Conservation (phyloP, 1,140 invertebrate genomes). For the Anastrepha ludens region DNA sequence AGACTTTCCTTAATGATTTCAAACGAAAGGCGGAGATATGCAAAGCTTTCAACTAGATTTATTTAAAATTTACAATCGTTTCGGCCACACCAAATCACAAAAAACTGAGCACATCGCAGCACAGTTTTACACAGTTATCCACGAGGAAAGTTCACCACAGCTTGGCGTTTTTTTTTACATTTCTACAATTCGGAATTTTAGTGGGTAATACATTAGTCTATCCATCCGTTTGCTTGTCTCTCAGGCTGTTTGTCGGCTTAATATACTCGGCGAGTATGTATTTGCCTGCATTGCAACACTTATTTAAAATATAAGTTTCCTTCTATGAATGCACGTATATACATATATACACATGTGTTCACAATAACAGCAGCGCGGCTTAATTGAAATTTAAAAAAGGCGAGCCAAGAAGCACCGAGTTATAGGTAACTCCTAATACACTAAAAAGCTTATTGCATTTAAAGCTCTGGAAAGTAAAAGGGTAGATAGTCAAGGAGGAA, state of each 20-base stretch:
- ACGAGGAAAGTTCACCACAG: neutral
- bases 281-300: neutral
- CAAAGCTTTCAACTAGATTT: conserved; percentile 42
- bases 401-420: too few species aligned
- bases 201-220: conserved; percentile 25
- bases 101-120: neutral
- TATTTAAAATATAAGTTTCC: neutral
- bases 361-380: too few species aligned
- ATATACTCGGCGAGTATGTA: conserved; percentile 24
- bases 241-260: conserved; percentile 24
- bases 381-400: too few species aligned
- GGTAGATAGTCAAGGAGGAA: too few species aligned
- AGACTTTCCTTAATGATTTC: conserved; percentile 45
- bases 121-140: neutral
- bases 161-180: neutral
- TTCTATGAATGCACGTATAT: neutral
- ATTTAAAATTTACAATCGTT: conserved; percentile 37
- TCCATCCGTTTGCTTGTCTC: neutral
- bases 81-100: neutral
- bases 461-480: too few species aligned
- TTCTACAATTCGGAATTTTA: neutral
- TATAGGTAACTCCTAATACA: too few species aligned
- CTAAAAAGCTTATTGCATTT: too few species aligned
- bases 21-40: conserved; percentile 48
- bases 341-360: too few species aligned